Conservation (phyloP, 92 coral and sea anemone genomes). For the Siderastrea radians region DNA sequence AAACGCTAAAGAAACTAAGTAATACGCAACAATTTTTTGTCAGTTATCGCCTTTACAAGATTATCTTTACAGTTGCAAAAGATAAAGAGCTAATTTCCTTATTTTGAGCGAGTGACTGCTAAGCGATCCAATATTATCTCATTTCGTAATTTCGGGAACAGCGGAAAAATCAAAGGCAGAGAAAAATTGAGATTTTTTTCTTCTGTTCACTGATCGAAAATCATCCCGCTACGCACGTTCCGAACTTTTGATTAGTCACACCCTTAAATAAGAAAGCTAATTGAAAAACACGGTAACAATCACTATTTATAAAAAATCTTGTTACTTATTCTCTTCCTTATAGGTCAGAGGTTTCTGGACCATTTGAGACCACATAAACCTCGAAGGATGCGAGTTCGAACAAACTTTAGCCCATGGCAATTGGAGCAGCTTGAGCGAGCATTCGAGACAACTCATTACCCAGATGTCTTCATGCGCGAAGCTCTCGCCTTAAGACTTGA, state of each 20-base stretch:
- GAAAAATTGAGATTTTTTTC: background rate
- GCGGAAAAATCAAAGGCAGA: background rate
- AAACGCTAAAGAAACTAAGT: background rate
- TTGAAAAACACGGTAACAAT: background rate
- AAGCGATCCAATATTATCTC: background rate
- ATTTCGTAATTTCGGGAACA: background rate
- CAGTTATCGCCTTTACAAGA: background rate
- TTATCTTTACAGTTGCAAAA: background rate
- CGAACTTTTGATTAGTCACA: background rate
- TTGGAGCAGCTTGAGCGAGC: slow-evolving; percentile 97
- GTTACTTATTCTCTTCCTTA: background rate
- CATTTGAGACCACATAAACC: slow-evolving; percentile 89
- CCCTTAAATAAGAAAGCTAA: background rate
- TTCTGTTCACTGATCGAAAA: too few relatives aligned
- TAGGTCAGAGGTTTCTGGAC: slow-evolving; percentile 89
- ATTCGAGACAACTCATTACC: slow-evolving; percentile 95
- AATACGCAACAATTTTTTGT: background rate
- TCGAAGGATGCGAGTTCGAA: slow-evolving; percentile 96
- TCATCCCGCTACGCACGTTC: background rate
- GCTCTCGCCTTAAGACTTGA: slow-evolving; percentile 94
- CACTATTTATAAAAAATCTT: too few relatives aligned
- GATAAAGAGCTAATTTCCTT: background rate
- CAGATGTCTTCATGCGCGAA: slow-evolving; percentile 99
- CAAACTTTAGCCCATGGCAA: slow-evolving; percentile 99
- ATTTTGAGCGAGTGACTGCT: background rate